These are phyloP conservation scores for Labeo calbasu DNA, from an alignment of 2,797 vertebrate genomes.

Conservation along the genomic window DNA sequence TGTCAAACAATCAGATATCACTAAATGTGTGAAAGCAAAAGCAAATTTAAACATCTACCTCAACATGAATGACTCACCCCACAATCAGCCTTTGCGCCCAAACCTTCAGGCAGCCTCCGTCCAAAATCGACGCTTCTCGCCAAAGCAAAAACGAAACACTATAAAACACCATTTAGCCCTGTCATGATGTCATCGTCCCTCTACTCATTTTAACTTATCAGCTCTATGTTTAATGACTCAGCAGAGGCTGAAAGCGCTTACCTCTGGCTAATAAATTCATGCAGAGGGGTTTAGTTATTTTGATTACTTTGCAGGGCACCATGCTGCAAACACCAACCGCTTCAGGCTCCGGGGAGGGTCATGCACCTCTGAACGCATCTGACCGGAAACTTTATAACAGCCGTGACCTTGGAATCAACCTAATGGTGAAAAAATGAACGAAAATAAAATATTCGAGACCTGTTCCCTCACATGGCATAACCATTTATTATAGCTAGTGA, in stretches of 20 bases:
- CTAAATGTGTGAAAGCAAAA: neutral
- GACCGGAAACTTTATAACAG: constrained; percentile 42
- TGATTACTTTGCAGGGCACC: constrained; percentile 68
- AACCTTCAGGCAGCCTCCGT: constrained; percentile 1
- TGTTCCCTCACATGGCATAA: constrained; percentile 18
- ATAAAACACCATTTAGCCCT: constrained; percentile 58
- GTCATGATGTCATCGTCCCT: constrained; percentile 78
- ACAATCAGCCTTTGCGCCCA: constrained; percentile 15
- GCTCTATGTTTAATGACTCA: constrained; percentile 69
- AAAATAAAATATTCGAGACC: constrained; percentile 24
- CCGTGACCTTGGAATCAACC: constrained; percentile 41
- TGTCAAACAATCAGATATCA: neutral
- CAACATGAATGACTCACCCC: neutral
- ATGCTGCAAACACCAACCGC: constrained; percentile 73
- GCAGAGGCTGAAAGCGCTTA: constrained; percentile 65
- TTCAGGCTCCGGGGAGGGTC: constrained; percentile 61
- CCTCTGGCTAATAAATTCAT: constrained; percentile 74
- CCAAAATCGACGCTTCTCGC: neutral
- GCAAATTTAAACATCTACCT: constrained; percentile 5
- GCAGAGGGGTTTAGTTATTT: constrained; percentile 71
- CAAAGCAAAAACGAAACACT: constrained; percentile 14
- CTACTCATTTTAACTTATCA: constrained; percentile 75
- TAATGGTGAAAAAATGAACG: constrained; percentile 9
- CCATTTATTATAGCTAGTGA: neutral
- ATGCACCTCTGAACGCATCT: constrained; percentile 39